A percentile compares a stretch with the other conserved stretches of the same genome.
Evolutionary conservation across 2,113 vertebrate genomes (phyloP).

Genomic region (Phasianus colchicus): DNA sequence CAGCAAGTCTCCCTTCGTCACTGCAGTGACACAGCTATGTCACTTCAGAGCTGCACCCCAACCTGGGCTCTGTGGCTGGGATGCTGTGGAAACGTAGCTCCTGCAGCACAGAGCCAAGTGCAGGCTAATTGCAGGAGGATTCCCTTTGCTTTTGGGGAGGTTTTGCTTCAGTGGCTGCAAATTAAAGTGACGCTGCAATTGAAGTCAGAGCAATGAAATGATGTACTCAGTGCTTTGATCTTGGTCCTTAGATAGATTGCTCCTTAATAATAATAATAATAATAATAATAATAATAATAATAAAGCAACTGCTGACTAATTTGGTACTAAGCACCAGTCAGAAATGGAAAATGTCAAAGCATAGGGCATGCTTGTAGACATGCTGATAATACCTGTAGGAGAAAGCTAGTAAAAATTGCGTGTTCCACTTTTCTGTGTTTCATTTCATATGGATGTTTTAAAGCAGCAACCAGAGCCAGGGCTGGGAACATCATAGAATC

Average conservation of each 20-base stretch:
- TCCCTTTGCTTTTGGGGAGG: constrained; percentile 8
- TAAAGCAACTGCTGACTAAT: constrained; percentile 2
- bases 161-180: constrained; percentile 52
- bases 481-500: background rate
- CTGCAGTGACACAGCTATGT: background rate
- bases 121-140: constrained; percentile 20
- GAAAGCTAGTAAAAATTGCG: background rate
- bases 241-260: constrained; percentile 17
- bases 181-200: constrained; percentile 62
- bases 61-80: background rate
- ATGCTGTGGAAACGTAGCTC: background rate
- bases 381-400: background rate
- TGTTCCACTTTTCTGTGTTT: constrained; percentile 62
- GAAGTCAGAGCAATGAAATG: constrained; percentile 16
- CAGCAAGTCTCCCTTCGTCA: background rate
- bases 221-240: constrained; percentile 33
- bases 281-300: background rate
- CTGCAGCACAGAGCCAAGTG: background rate
- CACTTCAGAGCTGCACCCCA: background rate
- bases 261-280: background rate
- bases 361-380: background rate
- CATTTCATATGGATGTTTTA: constrained; percentile 46
- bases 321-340: background rate
- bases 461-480: background rate
- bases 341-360: background rate